Percentiles rank a stretch among this genome's conserved stretches.
Conservation (phyloP, 2,113 vertebrate species). For the Chionis minor region DNA sequence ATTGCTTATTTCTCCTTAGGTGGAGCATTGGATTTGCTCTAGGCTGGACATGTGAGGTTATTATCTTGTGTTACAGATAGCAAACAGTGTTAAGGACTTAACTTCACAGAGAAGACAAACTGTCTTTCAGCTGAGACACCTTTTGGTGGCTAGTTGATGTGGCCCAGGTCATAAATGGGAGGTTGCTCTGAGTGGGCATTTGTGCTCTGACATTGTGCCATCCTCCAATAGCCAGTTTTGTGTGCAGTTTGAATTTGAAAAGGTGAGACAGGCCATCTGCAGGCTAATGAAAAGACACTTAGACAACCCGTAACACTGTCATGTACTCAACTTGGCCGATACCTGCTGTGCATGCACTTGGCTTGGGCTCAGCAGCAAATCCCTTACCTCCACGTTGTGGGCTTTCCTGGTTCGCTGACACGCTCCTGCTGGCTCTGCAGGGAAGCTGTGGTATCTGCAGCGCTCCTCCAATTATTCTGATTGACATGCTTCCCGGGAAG, state of each 20-base stretch:
- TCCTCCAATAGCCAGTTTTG: not conserved
- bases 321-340: not conserved
- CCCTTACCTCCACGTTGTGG: not conserved
- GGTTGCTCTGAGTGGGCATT: not conserved
- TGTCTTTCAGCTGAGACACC: not conserved
- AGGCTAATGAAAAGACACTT: not conserved
- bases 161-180: not conserved
- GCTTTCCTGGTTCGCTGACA: not conserved
- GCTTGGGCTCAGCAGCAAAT: constrained; percentile 22
- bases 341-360: not conserved
- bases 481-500: not conserved
- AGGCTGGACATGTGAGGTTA: not conserved
- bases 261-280: not conserved
- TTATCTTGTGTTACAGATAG: not conserved
- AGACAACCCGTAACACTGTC: not conserved
- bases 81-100: not conserved
- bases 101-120: not conserved
- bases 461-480: not conserved
- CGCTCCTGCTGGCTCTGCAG: not conserved
- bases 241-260: not conserved
- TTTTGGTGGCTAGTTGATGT: not conserved
- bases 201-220: not conserved
- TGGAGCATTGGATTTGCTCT: not conserved
- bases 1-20: not conserved
- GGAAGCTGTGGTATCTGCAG: not conserved